A percentile compares a stretch with the other conserved stretches of the same genome.
These are phyloP conservation scores for Platysteira castanea DNA, from an alignment of 2,113 vertebrate species.

Conservation along the genomic window DNA sequence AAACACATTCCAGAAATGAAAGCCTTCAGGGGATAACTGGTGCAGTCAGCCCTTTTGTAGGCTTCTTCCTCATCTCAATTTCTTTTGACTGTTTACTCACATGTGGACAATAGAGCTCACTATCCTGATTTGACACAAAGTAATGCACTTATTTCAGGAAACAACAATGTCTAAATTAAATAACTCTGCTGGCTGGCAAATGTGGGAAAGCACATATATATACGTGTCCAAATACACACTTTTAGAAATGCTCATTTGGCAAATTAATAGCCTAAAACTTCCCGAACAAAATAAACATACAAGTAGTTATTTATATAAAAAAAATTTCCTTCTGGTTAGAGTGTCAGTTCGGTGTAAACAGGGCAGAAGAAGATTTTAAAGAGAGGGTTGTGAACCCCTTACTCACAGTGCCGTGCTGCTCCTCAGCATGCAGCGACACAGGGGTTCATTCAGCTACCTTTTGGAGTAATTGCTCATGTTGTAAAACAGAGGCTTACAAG, in stretches of 20 bases:
- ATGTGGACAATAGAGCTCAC: background rate
- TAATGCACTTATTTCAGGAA: background rate
- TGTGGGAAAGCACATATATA: background rate
- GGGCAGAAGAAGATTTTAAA: background rate
- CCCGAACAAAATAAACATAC: background rate
- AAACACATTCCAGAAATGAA: background rate
- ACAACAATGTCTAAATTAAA: background rate
- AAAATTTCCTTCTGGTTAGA: background rate
- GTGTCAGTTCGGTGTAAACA: background rate
- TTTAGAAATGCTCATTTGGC: background rate
- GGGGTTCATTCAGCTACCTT: background rate
- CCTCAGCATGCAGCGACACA: background rate
- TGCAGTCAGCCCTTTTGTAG: background rate
- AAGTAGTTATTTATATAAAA: background rate
- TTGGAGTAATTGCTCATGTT: background rate
- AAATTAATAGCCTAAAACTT: background rate
- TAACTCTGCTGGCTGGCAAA: background rate
- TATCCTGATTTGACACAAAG: background rate
- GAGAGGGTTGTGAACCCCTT: background rate
- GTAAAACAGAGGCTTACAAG: conserved; percentile 41
- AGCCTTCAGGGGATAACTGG: background rate
- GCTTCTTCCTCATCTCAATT: background rate
- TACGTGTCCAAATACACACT: background rate
- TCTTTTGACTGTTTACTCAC: background rate
- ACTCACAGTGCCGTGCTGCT: background rate